Conservation (phyloP, 2,797 vertebrate genomes). For the Spinibarbus caldwelli region DNA sequence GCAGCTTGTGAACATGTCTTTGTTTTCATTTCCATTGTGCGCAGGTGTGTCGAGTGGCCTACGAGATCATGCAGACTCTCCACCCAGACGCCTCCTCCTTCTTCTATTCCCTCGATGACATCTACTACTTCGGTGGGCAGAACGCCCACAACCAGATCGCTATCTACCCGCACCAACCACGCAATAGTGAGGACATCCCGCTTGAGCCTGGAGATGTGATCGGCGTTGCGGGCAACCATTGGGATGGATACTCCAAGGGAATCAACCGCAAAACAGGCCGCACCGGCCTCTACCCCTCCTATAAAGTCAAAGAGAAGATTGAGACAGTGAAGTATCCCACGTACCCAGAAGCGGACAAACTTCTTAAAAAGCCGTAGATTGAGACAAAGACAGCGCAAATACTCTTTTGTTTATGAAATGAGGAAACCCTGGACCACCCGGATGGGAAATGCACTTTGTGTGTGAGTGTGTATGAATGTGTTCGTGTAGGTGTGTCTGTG, state of each 20-base stretch:
- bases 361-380: constrained; percentile 73
- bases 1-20: constrained; percentile 8
- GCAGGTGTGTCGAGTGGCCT: constrained; percentile 97
- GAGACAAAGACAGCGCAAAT: constrained; percentile 17
- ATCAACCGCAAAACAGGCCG: constrained; percentile 95
- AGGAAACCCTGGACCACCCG: constrained; percentile 53
- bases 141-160: constrained; percentile 99
- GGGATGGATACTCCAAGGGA: constrained; percentile 98
- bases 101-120: constrained; percentile 98
- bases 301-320: constrained; percentile 98
- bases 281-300: constrained; percentile 97
- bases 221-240: constrained; percentile 97
- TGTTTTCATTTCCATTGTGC: background rate
- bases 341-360: constrained; percentile 95
- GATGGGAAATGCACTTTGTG: constrained; percentile 56
- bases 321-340: constrained; percentile 97
- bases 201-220: constrained; percentile 96
- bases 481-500: constrained; percentile 29
- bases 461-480: constrained; percentile 47
- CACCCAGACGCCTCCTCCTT: constrained; percentile 95
- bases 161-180: constrained; percentile 91
- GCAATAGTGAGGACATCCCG: constrained; percentile 91
- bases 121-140: constrained; percentile 99
- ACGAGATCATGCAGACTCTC: constrained; percentile 98
- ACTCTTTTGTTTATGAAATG: constrained; percentile 30